Conservation (phyloP, 2,797 vertebrate species). For the Anabacerthia variegaticeps region DNA sequence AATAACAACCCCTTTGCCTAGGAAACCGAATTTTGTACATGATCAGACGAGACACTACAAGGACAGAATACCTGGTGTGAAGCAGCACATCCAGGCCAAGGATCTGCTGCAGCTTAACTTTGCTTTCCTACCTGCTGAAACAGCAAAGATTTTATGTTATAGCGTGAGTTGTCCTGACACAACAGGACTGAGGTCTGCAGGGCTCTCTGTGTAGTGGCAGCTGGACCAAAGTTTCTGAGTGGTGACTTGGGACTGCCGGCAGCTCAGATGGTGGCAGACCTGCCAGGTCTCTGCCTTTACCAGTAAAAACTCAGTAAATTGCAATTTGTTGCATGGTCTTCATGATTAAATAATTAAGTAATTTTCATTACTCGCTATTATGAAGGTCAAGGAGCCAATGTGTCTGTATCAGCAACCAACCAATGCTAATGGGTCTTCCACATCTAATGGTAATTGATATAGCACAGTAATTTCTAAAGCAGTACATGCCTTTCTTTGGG, state of each 20-base stretch:
- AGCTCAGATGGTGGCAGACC: background rate
- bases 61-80: background rate
- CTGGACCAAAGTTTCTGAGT: background rate
- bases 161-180: background rate
- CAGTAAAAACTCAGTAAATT: background rate
- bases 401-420: background rate
- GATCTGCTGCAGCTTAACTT: background rate
- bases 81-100: background rate
- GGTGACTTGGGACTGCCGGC: background rate
- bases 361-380: conserved; percentile 11
- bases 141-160: background rate
- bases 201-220: background rate
- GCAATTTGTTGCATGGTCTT: background rate
- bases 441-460: background rate
- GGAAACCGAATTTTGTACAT: rapidly evolving
- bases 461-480: background rate
- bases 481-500: background rate
- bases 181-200: background rate
- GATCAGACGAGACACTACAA: background rate
- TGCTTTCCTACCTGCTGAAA: background rate
- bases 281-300: background rate
- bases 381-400: conserved; percentile 32
- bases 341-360: conserved; percentile 30
- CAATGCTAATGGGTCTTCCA: conserved; percentile 1
- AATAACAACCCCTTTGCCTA: background rate